Evolutionary conservation across 2,888 invertebrate species (phyloP).

Genomic region (Phyllotreta striolata): DNA sequence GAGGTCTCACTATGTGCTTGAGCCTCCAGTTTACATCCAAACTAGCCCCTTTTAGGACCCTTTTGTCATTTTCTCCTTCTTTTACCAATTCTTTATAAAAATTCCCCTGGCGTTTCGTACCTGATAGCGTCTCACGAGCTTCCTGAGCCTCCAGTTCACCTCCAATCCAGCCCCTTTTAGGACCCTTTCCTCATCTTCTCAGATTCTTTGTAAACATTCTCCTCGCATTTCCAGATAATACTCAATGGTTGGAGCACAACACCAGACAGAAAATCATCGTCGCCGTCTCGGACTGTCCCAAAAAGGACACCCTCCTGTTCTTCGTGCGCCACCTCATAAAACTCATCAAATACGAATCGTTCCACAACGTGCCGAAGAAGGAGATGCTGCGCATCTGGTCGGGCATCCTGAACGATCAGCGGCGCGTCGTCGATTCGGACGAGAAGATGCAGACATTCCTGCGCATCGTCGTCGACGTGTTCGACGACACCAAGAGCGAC

Average conservation of each 20-base stretch:
- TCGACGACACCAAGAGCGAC: constrained; percentile 38
- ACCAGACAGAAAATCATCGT: constrained; percentile 44
- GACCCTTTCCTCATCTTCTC: no score
- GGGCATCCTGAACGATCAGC: constrained; percentile 42
- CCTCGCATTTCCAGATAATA: constrained; percentile 42
- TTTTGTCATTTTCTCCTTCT: no score
- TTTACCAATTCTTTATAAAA: no score
- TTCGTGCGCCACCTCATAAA: constrained; percentile 51
- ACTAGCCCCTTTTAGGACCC: no score
- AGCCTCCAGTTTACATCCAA: no score
- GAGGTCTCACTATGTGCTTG: no score
- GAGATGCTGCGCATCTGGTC: constrained; percentile 50
- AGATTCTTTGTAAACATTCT: no score
- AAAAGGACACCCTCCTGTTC: constrained; percentile 51
- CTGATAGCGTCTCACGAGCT: no score
- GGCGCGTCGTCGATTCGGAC: constrained; percentile 31
- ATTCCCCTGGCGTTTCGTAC: no score
- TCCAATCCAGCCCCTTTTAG: no score
- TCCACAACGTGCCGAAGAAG: constrained; percentile 47
- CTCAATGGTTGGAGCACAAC: constrained; percentile 41
- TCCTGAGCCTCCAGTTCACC: no score
- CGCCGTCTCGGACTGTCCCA: constrained; percentile 47
- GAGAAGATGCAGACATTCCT: constrained; percentile 42
- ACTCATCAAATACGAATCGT: constrained; percentile 46
- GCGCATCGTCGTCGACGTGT: constrained; percentile 39